Evolutionary conservation across 35 echinoderm and acorn worm genomes (phyloP), one percentile per base, ranked within the genome.

Genomic region (Ophioderma brevispina): DNA sequence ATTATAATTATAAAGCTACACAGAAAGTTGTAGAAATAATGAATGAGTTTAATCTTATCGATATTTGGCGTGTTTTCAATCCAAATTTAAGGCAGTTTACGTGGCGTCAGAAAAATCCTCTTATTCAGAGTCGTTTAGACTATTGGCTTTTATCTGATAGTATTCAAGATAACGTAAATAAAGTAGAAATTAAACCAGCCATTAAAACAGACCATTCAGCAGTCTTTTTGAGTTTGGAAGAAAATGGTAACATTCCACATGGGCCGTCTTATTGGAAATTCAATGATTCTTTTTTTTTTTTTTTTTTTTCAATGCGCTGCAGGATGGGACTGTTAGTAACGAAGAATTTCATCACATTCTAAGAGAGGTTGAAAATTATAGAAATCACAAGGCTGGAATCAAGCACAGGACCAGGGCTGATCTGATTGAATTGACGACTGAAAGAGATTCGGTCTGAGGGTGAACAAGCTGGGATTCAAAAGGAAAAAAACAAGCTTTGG

Each of bases 31-130:
- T 15, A 0, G 23, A 83, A 49, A 28, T 49, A 13, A 17, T 39
- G 13, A 50, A 49, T 83, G 11, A 42, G 15, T 50, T 83, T 33
- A 40, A 83, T 43, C 31, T 83, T 4, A 36, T 42, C 18, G 81
- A 83, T 83, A 33, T 83, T 39, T 83, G 81, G 81, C 81, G 81
- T n/a, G 30, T 83, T 49, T 30, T 13, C 30, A 83, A 83, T 32
- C 81, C 81, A 13, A 31, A 49, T 1, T 32, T 83, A 39, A 39
- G 81, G 15, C 6, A 39, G 50, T 83, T 49, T 32, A 83, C 81
- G 11, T 83, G 81, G 81, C 31, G 81, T 36, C 81, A 83, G 32
- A 17, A 46, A 1, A 42, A 83, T 31, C 38, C 81, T 17, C 1
- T 83, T 49, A 83, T 43, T 43, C 81, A 83, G 28, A 43, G 38